Percentiles rank a stretch among this genome's conserved stretches.
Conservation (phyloP, 2,113 vertebrate species). For the Grammomys dolichurus region DNA sequence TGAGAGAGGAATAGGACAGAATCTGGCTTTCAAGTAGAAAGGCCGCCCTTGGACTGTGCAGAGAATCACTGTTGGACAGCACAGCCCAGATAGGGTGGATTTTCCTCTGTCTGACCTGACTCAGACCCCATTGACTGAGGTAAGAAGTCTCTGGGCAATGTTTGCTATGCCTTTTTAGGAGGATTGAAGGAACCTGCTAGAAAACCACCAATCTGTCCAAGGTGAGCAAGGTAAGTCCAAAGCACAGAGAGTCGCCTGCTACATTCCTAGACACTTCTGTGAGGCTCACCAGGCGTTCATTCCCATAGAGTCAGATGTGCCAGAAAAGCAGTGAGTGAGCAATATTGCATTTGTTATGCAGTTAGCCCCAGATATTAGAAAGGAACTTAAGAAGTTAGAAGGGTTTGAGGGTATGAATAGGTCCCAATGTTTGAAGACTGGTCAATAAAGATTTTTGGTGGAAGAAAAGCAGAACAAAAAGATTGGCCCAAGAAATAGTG, state of each 20-base stretch:
- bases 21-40: background rate
- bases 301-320: no score
- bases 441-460: background rate
- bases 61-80: background rate
- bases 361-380: background rate
- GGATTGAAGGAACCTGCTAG: background rate
- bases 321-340: background rate
- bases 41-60: background rate
- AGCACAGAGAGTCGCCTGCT: background rate
- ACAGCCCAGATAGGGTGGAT: background rate
- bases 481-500: background rate
- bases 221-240: background rate
- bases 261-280: background rate
- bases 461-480: background rate
- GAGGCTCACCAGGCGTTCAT: background rate
- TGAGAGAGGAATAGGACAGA: background rate
- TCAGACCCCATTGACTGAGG: background rate
- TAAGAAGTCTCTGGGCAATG: background rate
- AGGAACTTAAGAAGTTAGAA: background rate
- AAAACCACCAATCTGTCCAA: background rate
- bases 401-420: background rate
- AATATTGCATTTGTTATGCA: background rate
- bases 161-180: background rate
- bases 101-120: background rate
- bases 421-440: no score